phyloP scores from a whole-genome alignment of 1,140 invertebrate species.

The Steinernema feltiae region DNA sequence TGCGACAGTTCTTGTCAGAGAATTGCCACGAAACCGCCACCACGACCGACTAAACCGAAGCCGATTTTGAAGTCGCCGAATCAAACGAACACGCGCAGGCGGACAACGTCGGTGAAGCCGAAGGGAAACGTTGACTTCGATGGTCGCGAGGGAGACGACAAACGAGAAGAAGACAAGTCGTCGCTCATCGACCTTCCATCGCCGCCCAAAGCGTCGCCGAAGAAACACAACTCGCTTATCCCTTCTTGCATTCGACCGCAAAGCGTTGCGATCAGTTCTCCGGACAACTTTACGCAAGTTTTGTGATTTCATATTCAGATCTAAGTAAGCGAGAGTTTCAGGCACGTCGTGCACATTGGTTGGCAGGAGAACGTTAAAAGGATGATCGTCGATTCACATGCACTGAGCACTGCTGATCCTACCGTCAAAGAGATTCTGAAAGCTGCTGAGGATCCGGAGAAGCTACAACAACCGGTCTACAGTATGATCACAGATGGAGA shows the following conservation, averaged over 20 bases:
- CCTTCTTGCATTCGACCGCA: conserved; percentile 20
- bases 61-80: neutral
- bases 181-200: conserved; percentile 12
- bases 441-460: conserved; percentile 26
- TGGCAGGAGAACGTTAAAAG: conserved; percentile 28
- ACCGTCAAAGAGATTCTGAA: conserved; percentile 25
- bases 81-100: neutral
- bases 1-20: conserved; percentile 12
- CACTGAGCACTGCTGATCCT: conserved; percentile 21
- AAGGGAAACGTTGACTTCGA: neutral
- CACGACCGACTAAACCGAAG: neutral
- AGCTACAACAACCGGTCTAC: conserved; percentile 2
- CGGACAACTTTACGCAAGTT: conserved; percentile 35
- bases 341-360: conserved; percentile 36
- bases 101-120: neutral
- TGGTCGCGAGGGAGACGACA: neutral
- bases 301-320: neutral
- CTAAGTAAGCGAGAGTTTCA: conserved; percentile 20
- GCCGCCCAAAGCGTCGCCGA: conserved; percentile 5
- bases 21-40: neutral
- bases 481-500: neutral
- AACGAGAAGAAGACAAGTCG: conserved; percentile 10
- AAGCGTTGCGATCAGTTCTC: conserved; percentile 27
- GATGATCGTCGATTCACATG: conserved; percentile 26
- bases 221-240: conserved; percentile 20